Evolutionary conservation across 2,888 invertebrate species (phyloP), one percentile per base, ranked within the genome.

Genomic region (Glomeris marginata): DNA sequence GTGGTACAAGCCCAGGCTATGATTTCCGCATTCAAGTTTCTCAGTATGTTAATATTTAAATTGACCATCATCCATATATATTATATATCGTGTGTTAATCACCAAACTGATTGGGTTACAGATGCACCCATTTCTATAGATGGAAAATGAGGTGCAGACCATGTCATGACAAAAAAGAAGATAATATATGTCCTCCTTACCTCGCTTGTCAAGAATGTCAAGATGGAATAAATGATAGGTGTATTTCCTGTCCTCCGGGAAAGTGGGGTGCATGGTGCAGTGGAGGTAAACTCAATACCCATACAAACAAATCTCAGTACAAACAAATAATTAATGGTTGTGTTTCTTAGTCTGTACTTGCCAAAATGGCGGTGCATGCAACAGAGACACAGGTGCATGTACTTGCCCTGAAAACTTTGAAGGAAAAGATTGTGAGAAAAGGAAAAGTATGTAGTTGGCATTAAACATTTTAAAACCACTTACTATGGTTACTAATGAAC

Each of bases 191-290:
- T 35, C 40, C 51, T 1, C 43, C 45, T 5, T 56, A 50, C 37
- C 40, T 38, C 11, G 11, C 20, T 1, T 56, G 56, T 43, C 35
- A 18, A 22, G 52, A 54, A 10, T 56, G 56, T 13, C 38, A 48
- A 10, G 41, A 45, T 2, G 49, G 50, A 34, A 50, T 47, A 13
- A 40, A 35, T 15, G 41, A 46, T 13, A 16, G 42, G 15, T 56
- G 56, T 37, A 51, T 49, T 11, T 35, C 55, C 15, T 56, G 56
- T 40, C 55, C 56, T 15, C 35, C n/a, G 21, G 49, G 49, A 2
- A 54, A 52, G 40, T 56, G 45, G 35, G 56, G 56, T 18, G 41
- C 20, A 11, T 56, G 56, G 56, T 56, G 56, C 28, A 53, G 45
- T 36, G 52, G 52, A 35, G 45, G 56, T 56, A 53, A 54, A 5